Base-by-base conservation (phyloP, 92 coral and sea anemone species). In the Meandrina meandrites region DNA sequence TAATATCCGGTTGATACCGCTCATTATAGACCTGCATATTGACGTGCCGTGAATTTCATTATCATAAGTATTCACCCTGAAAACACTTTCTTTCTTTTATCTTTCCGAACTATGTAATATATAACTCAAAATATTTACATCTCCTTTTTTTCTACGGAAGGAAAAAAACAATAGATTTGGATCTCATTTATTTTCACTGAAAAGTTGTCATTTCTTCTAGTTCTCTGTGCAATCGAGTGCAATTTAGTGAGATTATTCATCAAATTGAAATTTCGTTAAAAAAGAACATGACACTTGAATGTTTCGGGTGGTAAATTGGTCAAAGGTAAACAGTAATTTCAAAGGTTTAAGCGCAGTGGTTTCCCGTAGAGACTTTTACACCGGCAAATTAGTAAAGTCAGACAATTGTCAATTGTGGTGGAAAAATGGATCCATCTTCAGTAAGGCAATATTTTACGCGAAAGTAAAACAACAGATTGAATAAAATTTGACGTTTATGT, bases 221-320 rank as follows among this genome's bases (percentile, higher is more conserved):
- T 72, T 72, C 76, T 3, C 30, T 24, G 30, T 60, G 31, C 68
- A 18, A 8, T 66, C 71, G 22, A 21, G 48, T 19, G 27, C 24
- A 34, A 73, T 50, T 47, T 47, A 48, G 64, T 17, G 81, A 53
- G 64, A 47, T 77, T 77, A 45, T 73, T 18, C 50, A 27, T 77
- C 47, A 31, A 30, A 47, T 48, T 77, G 64, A 2, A 64, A 47
- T 77, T 77, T 47, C 22, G 34, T 77, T 16, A 8, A 24, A 77
- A 60, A 45, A 50, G 21, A 50, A 77, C 64, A 77, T 18, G 60
- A 16, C 57, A 77, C 81, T 73, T 73, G 19, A 50, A 53, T 24
- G 32, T 53, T 77, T 77, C 81, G 42, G 81, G 81, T 28, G 64
- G 64, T 77, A 27, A 77, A 77, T 45, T 77, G 64, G 81, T 31